phyloP scores from a whole-genome alignment of 2,113 vertebrate genomes.

The Xyrauchen texanus region DNA sequence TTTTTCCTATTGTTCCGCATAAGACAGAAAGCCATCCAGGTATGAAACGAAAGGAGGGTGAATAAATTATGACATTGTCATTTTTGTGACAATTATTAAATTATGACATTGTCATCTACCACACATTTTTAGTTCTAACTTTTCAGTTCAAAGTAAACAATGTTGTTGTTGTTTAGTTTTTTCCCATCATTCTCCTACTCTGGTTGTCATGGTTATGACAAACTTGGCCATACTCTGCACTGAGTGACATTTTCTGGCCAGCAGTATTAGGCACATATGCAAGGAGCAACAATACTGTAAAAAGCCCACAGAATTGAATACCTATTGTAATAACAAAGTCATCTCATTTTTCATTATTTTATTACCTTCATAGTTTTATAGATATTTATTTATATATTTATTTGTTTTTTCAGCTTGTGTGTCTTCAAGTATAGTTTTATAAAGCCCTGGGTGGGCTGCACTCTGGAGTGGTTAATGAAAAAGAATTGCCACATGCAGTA shows the following conservation, averaged over 20 bases:
- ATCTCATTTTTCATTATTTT: conserved; percentile 14
- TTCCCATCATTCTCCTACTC: not conserved
- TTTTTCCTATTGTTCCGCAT: too few relatives aligned
- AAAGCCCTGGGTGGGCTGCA: not conserved
- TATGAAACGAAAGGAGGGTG: too few relatives aligned
- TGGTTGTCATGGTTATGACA: not conserved
- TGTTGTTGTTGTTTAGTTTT: too few relatives aligned
- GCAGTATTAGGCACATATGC: conserved; percentile 5
- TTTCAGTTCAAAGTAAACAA: too few relatives aligned
- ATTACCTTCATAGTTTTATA: not conserved
- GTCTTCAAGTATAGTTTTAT: not conserved
- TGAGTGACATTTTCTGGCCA: conserved; percentile 26
- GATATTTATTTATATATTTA: not conserved
- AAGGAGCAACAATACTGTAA: conserved; percentile 4
- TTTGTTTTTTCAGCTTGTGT: not conserved
- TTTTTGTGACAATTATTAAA: too few relatives aligned
- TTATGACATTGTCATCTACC: too few relatives aligned
- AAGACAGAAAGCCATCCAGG: too few relatives aligned
- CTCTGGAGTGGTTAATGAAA: conserved; percentile 12
- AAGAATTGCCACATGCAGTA: not conserved
- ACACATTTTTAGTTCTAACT: too few relatives aligned
- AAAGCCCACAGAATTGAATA: not conserved
- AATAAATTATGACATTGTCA: too few relatives aligned
- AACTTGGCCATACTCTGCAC: not conserved
- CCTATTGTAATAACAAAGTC: not conserved